Evolutionary conservation across 2,888 invertebrate species (phyloP), one percentile per base, ranked within the genome.

Genomic region (Eristalis pertinax): DNA sequence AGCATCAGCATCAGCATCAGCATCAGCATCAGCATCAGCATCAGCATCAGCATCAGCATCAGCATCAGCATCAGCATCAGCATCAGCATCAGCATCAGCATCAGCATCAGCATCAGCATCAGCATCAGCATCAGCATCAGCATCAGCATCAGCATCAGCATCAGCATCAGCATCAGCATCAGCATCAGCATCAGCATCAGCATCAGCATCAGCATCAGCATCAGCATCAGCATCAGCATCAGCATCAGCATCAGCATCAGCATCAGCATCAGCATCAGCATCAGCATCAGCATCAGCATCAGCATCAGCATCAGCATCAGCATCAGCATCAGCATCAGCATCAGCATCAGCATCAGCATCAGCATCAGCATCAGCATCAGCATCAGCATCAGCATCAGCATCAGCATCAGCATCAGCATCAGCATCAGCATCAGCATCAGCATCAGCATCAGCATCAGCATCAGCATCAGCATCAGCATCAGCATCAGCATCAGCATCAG

Each of bases 51-150:
- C 38, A 65, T 65, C 64, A 38, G 19, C 38, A 65, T 65, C 64
- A 65, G 19, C 38, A 65, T 65, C 64, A 65, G 19, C 38, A 65
- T 65, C 64, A 38, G 19, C 38, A 65, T 65, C 64, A 65, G 19
- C 38, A 65, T 65, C 64, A 65, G 19, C 38, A 65, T 65, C 64
- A 65, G 19, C 38, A 65, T 65, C 64, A 65, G 19, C 38, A 65
- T 65, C 64, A 65, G 19, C 38, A 65, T 65, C 64, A 65, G 19
- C 38, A 65, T 65, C 64, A 65, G 19, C 38, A 65, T 65, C 64
- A 65, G 19, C 38, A 65, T 65, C 64, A 65, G 19, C 38, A 65
- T 65, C 64, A 65, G 19, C 38, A 65, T 65, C 64, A 65, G 19
- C 38, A 65, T 65, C 64, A 65, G 19, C 38, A 65, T 65, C 64